Base-by-base conservation (phyloP, 2,113 vertebrate genomes). In the Arenaria interpres region DNA sequence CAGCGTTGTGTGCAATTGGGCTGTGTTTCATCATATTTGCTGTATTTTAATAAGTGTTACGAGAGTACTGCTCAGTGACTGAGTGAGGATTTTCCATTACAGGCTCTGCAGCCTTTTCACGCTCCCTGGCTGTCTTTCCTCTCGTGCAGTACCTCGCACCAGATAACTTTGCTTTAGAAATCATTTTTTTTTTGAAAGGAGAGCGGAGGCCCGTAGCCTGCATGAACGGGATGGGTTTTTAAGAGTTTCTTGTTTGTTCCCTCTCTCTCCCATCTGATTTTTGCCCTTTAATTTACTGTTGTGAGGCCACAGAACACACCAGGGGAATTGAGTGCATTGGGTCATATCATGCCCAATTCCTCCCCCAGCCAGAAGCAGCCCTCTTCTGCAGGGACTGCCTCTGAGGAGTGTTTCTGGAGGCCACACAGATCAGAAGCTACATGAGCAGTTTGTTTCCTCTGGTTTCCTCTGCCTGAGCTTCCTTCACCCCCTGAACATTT, bases 61-160 rank as follows among this genome's bases (percentile, higher is more conserved):
- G 4, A 88, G 90, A 67, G 89, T 25, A 64, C 27, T 92, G 60
- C 45, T 82, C 59, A 50, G 71, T 87, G 71, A 86, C 32, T n/a
- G 17, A 72, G 43, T 56, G 48, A 89, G 67, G 88, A 74, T 85
- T 97, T 97, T 96, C 93, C 88, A 76, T 94, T 93, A 71, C 67
- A 91, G 59, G 53, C 64, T 95, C 59, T 67, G 32, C 83, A 92
- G 50, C 68, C 41, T 88, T 89, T 96, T 80, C 67, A 39, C 1
- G 4, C 32, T 92, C 57, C 72, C 56, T 91, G 82, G 37, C 85
- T 95, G 22, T 37, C 27, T 68, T 62, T 79, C 54, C 28, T 90
- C 13, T 85, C 67, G 79, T 88, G 72, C 75, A 57, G 53, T 67
- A 46, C n/a, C 0, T 2, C 16, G 2, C 27, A 22, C 2, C 2